These are phyloP conservation scores for Drosophila multiciliata DNA, from an alignment of 2,888 invertebrate genomes.

Conservation along the genomic window DNA sequence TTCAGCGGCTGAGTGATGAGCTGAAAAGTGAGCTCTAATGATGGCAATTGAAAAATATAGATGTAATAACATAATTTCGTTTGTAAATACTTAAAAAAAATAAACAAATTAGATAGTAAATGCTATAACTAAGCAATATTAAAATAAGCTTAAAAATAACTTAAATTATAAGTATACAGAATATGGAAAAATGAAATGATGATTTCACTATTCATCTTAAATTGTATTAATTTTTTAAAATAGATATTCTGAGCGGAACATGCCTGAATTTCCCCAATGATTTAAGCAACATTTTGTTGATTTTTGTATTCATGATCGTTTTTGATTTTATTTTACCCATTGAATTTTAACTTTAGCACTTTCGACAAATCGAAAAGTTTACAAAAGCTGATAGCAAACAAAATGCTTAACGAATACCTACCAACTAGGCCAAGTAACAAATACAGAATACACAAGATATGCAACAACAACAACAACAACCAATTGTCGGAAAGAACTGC, in stretches of 20 bases:
- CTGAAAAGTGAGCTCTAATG: slow-evolving; percentile 82
- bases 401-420: slow-evolving; percentile 55
- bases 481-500: slow-evolving; percentile 20
- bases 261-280: neutral
- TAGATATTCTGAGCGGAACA: neutral
- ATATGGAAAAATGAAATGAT: neutral
- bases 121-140: neutral
- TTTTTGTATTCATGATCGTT: neutral
- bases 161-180: neutral
- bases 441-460: slow-evolving; percentile 20
- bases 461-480: slow-evolving; percentile 19
- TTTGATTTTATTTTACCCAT: slow-evolving; percentile 6
- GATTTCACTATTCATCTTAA: neutral
- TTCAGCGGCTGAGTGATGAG: slow-evolving; percentile 65
- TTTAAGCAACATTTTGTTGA: neutral
- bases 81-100: neutral
- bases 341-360: slow-evolving; percentile 62
- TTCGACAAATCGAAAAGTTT: slow-evolving; percentile 63
- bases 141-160: neutral
- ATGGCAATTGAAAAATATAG: slow-evolving; percentile 40
- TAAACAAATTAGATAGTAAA: neutral
- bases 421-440: slow-evolving; percentile 27
- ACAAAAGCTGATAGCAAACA: slow-evolving; percentile 65
- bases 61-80: slow-evolving; percentile 6
- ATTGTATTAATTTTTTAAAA: neutral